Percentiles rank a stretch among this genome's conserved stretches.
Conservation (phyloP, 1,140 invertebrate species). For the Panonychus citri region DNA sequence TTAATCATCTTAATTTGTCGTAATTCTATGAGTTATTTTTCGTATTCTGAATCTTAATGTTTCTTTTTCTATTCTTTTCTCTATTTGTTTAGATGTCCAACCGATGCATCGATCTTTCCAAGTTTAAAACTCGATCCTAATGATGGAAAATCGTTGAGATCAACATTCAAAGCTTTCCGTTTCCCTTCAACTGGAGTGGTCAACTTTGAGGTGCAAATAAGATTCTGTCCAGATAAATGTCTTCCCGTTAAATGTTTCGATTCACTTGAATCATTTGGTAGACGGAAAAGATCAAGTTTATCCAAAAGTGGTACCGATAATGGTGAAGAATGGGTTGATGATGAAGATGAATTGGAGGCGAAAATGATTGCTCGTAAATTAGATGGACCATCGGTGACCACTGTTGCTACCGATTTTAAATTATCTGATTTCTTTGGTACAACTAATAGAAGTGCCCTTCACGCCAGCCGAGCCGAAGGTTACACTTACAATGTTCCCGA, state of each 20-base stretch:
- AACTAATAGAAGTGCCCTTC: too few relatives aligned
- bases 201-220: conserved; percentile 30
- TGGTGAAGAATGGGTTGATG: background rate
- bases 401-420: too few relatives aligned
- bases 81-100: conserved; percentile 23
- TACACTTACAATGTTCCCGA: too few relatives aligned
- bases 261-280: background rate
- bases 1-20: background rate
- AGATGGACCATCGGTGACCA: background rate
- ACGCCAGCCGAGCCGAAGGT: too few relatives aligned
- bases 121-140: conserved; percentile 23
- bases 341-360: background rate
- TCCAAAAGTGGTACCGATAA: background rate
- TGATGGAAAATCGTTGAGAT: conserved; percentile 22
- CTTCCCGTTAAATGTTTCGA: conserved; percentile 22
- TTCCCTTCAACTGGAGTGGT: conserved; percentile 29
- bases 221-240: conserved; percentile 29
- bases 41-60: background rate
- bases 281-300: background rate
- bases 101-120: conserved; percentile 28
- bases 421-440: too few relatives aligned
- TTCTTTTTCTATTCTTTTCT: background rate
- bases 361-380: background rate
- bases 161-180: conserved; percentile 29
- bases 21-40: background rate